Evolutionary conservation across 2,888 invertebrate species (phyloP), one percentile per base, ranked within the genome.

Genomic region (Cosmia trapezina): DNA sequence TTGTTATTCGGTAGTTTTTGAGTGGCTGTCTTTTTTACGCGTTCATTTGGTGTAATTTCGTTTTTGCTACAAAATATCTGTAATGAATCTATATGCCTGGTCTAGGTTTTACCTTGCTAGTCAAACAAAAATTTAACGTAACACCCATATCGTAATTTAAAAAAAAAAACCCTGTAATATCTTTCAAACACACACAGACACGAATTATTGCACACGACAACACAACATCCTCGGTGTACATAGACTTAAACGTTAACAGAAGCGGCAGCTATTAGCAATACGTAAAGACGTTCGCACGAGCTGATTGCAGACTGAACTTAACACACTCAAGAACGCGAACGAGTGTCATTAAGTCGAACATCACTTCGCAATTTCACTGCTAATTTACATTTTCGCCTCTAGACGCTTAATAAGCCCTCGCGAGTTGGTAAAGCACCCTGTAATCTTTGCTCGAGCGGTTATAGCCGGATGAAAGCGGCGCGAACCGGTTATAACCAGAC

Each of bases 341-440:
- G 80, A 87, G 85, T 86, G 81, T 88, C 86, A 87, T 91, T 90
- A 90, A 88, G 83, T 86, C 83, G 83, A 85, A 83, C 85, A 86
- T 84, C 85, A 86, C 83, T 86, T 84, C 78, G 87, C 88, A 89
- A 90, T 90, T 91, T 88, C 89, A 84, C 69, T 85, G 86, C 87
- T 88, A 89, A 92, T 92, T 91, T 92, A 87, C 92, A 92, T 92
- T 91, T 89, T 85, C 86, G 87, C 77, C 73, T 86, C 84, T 83
- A 87, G 82, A 82, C 82, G 88, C 86, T 92, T 91, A 92, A 91
- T 92, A 91, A 91, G 89, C 87, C 85, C 85, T 83, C 79, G 81
- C 84, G 84, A 89, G 83, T 87, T 85, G 83, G 83, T 84, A 73
- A 83, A 85, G 87, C 84, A 83, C 88, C 86, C 88, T 91, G 89